Base-by-base conservation (phyloP, 2,888 invertebrate species). In the Philopedon plagiatum region DNA sequence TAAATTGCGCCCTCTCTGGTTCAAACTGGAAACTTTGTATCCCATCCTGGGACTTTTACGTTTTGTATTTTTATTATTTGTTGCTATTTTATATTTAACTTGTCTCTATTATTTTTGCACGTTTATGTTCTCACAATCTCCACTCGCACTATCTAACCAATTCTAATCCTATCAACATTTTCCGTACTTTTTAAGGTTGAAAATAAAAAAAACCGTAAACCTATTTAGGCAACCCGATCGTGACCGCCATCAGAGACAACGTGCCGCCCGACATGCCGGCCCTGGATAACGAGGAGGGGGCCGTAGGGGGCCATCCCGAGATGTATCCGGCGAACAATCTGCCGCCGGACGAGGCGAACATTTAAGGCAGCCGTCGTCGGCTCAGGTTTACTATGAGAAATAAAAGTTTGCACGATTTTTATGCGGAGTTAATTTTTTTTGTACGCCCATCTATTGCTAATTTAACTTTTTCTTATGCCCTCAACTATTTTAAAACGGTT, bases 231-330 rank as follows among this genome's bases (percentile, higher is more conserved):
- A 90, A 85, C 75, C 83, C 83, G 3, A 82, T 84, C 9, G 76
- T 78, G 5, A 77, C 79, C 9, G 79, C 79, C 5, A 78, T 79
- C 19, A 70, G 74, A 18, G 80, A 78, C 56, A 73, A 76, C 80
- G 76, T 62, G 84, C 79, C 44, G 68, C n/a, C 75, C 74, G 73
- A 74, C 26, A 46, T 62, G 19, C 70, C 65, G 0, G 39, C 21
- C 32, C 19, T 60, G 5, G 84, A 83, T 58, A 81, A 80, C 56
- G 84, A 84, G 37, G 87, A 86, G 86, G 75, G 70, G 8, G 73
- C 63, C 4, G 77, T 76, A 15, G 78, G 76, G 13, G 80, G 77
- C 11, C 68, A 77, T 13, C 75, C 76, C 5, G 80, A 81, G 32
- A 18, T 79, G 9, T 80, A 78, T 58, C 76, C 64, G n/a, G 71